Evolutionary conservation across 92 coral and sea anemone genomes (phyloP), one percentile per base, ranked within the genome.

Genomic region (Zoanthus solanderi): DNA sequence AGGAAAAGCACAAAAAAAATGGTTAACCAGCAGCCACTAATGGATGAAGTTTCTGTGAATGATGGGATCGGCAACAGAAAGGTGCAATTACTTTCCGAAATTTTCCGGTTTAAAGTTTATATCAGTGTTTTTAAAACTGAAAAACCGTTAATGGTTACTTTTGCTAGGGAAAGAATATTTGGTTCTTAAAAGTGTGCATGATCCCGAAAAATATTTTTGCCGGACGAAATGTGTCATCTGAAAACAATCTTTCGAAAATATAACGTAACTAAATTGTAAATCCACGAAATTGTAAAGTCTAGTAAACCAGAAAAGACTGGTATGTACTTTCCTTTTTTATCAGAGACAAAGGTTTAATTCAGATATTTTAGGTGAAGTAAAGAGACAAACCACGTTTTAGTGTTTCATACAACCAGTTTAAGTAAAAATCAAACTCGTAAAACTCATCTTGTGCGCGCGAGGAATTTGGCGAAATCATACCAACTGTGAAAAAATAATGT

Each of bases 11-110:
- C 12, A 18, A 63, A 63, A 66, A 45, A 81, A 23, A 81, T 81
- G 85, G 85, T 81, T 48, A 58, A 81, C 44, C 85, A 45, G 61
- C 30, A 66, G 66, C 67, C 14, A 5, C 12, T 23, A 57, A 23
- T 60, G 45, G 34, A 67, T 12, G 84, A 79, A 37, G 84, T 10
- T 17, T n/a, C 84, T 65, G 71, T 48, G 18, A 81, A 71, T 9
- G 61, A 46, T 69, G 47, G 17, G 45, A 28, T 30, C 75, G 30
- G 46, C 32, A 29, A 66, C 75, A 81, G 58, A 81, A 81, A 67
- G 85, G 85, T 81, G 44, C 16, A 53, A 12, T 10, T n/a, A 13
- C 13, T 23, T 7, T 12, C 61, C 11, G 16, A 34, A 45, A 11
- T 47, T n/a, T 65, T 0, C 14, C 11, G 2, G n/a, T 44, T n/a